Evolutionary conservation across 2,888 invertebrate genomes (phyloP), one percentile per base, ranked within the genome.

Genomic region (Tipula vernalis): DNA sequence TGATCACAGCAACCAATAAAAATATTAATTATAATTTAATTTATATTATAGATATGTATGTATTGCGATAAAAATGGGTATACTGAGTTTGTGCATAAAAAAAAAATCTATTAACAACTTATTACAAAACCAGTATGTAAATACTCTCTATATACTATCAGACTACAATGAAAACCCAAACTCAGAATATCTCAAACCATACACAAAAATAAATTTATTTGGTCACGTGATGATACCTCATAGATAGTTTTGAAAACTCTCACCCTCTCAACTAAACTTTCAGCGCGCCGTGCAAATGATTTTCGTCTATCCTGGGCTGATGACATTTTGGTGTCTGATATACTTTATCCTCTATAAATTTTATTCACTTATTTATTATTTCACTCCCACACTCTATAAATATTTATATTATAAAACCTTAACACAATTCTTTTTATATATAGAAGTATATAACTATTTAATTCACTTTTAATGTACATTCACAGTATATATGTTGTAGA

Each of bases 221-320:
- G 86, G 86, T 86, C 86, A 47, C 90, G 71, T 71, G 71, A 71
- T 89, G 89, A 91, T 91, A 91, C 91, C 91, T 91, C 91, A 89
- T 90, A 91, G 87, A 91, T 91, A 89, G 90, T 91, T 89, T 91
- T 91, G 90, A 91, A 89, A 89, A 91, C 90, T 91, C 91, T 91
- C 91, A 91, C 91, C 91, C 91, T 90, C 91, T 91, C 91, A 89
- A 91, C 89, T 87, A 91, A 89, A 88, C 91, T 91, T 87, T 91
- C 91, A 86, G 91, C 91, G 87, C 91, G 90, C 85, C 91, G 89
- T 47, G 91, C 91, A 89, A 91, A 91, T 8, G 91, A 90, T 87
- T 90, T 89, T 87, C 91, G 90, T 89, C 91, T 90, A 84, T 90
- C 89, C 87, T 90, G 89, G 86, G 89, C 90, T 87, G 89, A 88